A percentile compares a stretch with the other conserved stretches of the same genome.
Evolutionary conservation across 2,888 invertebrate genomes (phyloP).

Genomic region (Drosophila merina): DNA sequence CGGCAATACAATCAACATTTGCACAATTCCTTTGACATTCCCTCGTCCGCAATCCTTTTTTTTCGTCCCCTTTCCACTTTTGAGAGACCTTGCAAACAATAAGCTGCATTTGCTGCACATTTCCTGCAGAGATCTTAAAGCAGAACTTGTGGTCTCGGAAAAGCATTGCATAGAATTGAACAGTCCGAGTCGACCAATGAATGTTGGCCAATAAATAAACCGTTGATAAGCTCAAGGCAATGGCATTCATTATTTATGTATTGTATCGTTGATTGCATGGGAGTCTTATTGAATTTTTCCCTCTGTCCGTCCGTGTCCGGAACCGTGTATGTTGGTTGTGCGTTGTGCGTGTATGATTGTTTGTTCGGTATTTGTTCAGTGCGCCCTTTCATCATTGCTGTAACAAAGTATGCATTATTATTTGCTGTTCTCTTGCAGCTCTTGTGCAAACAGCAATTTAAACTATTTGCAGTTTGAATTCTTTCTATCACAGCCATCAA

Average conservation of each 20-base stretch:
- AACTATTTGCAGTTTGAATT: slow-evolving; percentile 45
- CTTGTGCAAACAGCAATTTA: slow-evolving; percentile 46
- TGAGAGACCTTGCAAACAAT: slow-evolving; percentile 58
- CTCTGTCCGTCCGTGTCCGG: slow-evolving; percentile 12
- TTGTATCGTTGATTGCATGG: slow-evolving; percentile 71
- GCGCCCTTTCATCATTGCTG: slow-evolving; percentile 32
- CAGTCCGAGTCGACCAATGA: slow-evolving; percentile 9
- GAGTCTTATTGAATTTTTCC: slow-evolving; percentile 46
- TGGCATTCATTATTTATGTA: slow-evolving; percentile 77
- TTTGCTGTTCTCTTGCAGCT: slow-evolving; percentile 39
- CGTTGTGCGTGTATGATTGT: slow-evolving; percentile 32
- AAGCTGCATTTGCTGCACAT: slow-evolving; percentile 62
- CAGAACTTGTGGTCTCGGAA: slow-evolving; percentile 1
- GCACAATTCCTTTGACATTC: slow-evolving; percentile 70
- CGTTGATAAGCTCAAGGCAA: slow-evolving; percentile 75
- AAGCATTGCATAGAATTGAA: not conserved
- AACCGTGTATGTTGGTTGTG: slow-evolving; percentile 8
- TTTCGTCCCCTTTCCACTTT: not conserved
- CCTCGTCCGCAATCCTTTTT: slow-evolving; percentile 2
- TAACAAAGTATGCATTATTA: slow-evolving; percentile 46
- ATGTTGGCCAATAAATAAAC: slow-evolving; percentile 70
- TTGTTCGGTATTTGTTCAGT: slow-evolving; percentile 44
- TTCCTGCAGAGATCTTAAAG: slow-evolving; percentile 54
- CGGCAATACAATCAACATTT: slow-evolving; percentile 74
- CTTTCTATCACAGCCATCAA: slow-evolving; percentile 27